Evolutionary conservation across 2,888 invertebrate genomes (phyloP).

Genomic region (Shargacucullia verbasci): DNA sequence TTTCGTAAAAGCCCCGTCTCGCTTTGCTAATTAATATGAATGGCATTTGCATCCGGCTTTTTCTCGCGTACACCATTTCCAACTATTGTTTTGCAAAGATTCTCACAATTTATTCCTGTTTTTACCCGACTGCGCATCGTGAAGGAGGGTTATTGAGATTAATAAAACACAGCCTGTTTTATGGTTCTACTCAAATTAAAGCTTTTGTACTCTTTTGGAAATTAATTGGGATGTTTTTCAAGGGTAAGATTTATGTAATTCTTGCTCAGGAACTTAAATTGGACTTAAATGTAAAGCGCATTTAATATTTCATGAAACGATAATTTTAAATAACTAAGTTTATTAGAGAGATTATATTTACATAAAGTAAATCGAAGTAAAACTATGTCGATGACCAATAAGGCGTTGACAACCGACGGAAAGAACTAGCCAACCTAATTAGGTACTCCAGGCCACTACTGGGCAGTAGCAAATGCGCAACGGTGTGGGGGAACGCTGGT

Average conservation of each 20-base stretch:
- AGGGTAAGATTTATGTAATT: conserved; percentile 11
- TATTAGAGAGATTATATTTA: no score
- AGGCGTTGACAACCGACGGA: no score
- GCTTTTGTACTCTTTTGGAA: conserved; percentile 67
- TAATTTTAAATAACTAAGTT: background rate
- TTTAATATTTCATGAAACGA: background rate
- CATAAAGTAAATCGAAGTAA: no score
- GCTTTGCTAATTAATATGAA: conserved; percentile 90
- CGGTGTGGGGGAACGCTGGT: no score
- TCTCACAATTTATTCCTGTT: conserved; percentile 87
- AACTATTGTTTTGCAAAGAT: conserved; percentile 89
- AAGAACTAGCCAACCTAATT: no score
- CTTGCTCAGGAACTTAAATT: background rate
- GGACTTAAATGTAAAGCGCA: background rate
- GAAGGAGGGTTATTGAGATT: conserved; percentile 79
- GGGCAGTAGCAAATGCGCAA: no score
- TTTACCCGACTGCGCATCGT: conserved; percentile 80
- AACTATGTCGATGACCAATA: no score
- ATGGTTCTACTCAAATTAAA: conserved; percentile 75
- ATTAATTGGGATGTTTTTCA: conserved; percentile 51
- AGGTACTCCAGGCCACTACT: no score
- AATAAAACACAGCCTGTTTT: conserved; percentile 78
- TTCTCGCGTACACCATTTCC: conserved; percentile 87
- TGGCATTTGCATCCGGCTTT: conserved; percentile 89
- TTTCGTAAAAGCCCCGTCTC: conserved; percentile 89